Evolutionary conservation across 2,797 vertebrate genomes (phyloP), one percentile per base, ranked within the genome.

Genomic region (Channa striata): DNA sequence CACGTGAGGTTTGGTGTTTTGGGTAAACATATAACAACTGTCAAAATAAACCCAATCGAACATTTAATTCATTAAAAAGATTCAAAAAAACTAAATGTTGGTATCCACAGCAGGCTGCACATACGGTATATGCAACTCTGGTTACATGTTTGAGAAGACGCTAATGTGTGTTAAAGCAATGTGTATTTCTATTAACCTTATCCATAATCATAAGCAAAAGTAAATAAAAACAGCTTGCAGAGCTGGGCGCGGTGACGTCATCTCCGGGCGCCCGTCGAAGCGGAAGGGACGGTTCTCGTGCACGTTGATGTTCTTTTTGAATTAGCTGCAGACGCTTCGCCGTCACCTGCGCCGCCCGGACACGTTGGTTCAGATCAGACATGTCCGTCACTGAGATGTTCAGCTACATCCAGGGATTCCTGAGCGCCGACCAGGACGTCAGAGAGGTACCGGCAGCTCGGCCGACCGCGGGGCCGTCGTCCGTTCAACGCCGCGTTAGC

Each of bases 361-460:
- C 8, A 21, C 11, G 4, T 36, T 1, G 3, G 0, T 49, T 10
- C 2, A 0, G 8, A 10, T 1, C 20, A 44, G 51, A 76, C 4
- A 99, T 98, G 97, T 97, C 97, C 19, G 97, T 98, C 42, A 96
- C 95, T 40, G 96, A 96, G 72, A 97, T 98, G 96, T 98, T 99
- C 87, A 94, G 93, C 62, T 92, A 93, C 73, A 95, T 99, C 57
- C 97, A 98, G 85, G 95, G 94, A 14, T 97, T 95, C 63, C 83
- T 98, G 80, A 96, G 95, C 71, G 96, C 95, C 1, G 97, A 98
- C 88, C 97, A 98, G 93, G 97, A 98, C 78, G 87, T 97, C 72
- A 92, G 97, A 82, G 97, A 98, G 97, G 97, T 96, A 90, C 33
- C 61, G 53, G 44, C 19, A n/a, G 13, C 52, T 1, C 19, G 1